Percentiles rank a stretch among this genome's conserved stretches.
These are phyloP conservation scores for Stenichneumon culpator DNA, from an alignment of 2,888 invertebrate species.

Conservation along the genomic window DNA sequence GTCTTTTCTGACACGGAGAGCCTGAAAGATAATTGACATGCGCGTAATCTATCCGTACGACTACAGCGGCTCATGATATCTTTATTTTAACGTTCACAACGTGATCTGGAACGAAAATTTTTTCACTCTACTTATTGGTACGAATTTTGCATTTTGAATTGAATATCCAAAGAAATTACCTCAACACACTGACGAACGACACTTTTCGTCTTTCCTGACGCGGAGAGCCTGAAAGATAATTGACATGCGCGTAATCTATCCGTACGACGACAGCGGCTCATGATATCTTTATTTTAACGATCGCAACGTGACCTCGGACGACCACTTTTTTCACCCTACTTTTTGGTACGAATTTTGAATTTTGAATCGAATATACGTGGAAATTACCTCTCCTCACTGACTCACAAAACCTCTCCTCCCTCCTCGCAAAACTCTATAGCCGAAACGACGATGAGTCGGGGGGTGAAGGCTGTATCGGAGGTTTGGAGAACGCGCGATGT, in stretches of 20 bases:
- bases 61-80: too few species aligned
- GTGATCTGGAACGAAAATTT: too few species aligned
- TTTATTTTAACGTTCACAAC: background rate
- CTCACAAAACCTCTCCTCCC: slow-evolving; percentile 21
- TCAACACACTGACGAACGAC: background rate
- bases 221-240: background rate
- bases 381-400: slow-evolving; percentile 26
- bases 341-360: too few species aligned
- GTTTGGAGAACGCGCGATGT: slow-evolving; percentile 57
- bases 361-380: background rate
- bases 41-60: too few species aligned
- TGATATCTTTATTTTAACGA: too few species aligned
- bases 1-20: background rate
- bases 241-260: background rate
- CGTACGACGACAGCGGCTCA: too few species aligned
- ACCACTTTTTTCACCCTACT: too few species aligned
- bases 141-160: too few species aligned
- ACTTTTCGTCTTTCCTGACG: too few species aligned
- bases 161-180: slow-evolving; percentile 10
- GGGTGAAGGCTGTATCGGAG: slow-evolving; percentile 49
- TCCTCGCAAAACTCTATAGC: slow-evolving; percentile 20
- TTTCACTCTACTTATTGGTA: too few species aligned
- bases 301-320: too few species aligned
- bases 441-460: slow-evolving; percentile 34
- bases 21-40: background rate